phyloP scores from a whole-genome alignment of 2,113 vertebrate species.

The Oceanodroma tethys region DNA sequence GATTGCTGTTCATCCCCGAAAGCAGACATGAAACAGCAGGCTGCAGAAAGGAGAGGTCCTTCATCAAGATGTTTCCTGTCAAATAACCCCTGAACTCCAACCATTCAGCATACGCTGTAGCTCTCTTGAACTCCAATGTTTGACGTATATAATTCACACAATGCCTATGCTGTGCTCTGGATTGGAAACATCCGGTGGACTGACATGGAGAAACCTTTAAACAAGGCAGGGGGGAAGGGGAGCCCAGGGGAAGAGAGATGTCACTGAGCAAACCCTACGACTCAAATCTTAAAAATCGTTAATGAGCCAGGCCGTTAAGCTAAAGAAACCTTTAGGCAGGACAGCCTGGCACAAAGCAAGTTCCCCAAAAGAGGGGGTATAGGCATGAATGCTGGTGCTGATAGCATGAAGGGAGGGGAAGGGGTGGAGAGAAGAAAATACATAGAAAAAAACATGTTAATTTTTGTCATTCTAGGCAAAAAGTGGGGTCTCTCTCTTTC shows the following conservation, averaged over 20 bases:
- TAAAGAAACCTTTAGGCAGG: not conserved
- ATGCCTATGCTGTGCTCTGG: not conserved
- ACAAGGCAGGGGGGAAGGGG: not conserved
- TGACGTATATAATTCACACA: not conserved
- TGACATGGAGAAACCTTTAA: not conserved
- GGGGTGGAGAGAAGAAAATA: not conserved
- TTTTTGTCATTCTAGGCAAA: not conserved
- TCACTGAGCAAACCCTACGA: not conserved
- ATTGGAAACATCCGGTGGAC: not conserved
- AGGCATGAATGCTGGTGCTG: not conserved
- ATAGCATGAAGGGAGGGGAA: not conserved
- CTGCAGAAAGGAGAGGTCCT: slow-evolving; percentile 12
- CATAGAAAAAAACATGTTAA: not conserved
- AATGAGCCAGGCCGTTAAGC: not conserved
- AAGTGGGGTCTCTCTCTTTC: not conserved
- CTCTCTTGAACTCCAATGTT: not conserved
- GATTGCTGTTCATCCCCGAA: not conserved
- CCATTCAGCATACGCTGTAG: not conserved
- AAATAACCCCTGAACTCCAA: slow-evolving; percentile 3
- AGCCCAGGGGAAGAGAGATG: not conserved
- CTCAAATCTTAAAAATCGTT: not conserved
- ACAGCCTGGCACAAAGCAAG: not conserved
- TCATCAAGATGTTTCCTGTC: slow-evolving; percentile 21
- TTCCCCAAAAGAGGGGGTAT: not conserved
- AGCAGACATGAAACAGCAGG: not conserved